Evolutionary conservation across 2,888 invertebrate species (phyloP), one percentile per base, ranked within the genome.

Genomic region (Nymphalis c-album): DNA sequence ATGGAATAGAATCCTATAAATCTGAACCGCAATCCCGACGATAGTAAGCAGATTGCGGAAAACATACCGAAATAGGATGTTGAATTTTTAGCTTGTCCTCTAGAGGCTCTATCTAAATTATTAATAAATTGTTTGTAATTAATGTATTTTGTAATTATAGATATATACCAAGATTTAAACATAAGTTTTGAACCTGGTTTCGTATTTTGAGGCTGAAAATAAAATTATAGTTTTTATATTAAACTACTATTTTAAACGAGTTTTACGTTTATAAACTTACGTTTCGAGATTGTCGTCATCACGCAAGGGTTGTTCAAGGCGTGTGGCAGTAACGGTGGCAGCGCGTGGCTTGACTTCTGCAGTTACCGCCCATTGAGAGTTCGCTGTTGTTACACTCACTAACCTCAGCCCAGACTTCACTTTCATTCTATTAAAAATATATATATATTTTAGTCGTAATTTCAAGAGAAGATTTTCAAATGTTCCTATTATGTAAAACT

Each of bases 361-460:
- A 26, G 96, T 96, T 75, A 98, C 95, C 77, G 96, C 97, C 98
- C 98, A 98, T 70, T 94, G 94, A 65, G 94, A 95, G 76, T 87
- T 95, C 78, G 93, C 95, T 85, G 96, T 94, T 62, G 96, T 95
- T 31, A 97, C 97, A 72, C 97, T 97, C 81, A 98, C 93, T 76
- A 98, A 94, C 72, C 96, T 94, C 68, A 98, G 90, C 0, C 98
- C 98, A 62, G 96, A 96, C 86, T 98, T 97, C 64, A 98, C 98
- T 74, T 97, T 95, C 73, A 97, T 97, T 84, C 98, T 98, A 90
- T 26, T 31, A 46, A 60, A 35, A 55, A 45, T n/a, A 22, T 17
- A 22, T 22, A 22, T 13, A 60, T 17, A 47, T 22, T 60, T 60
- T 7, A 67, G 53, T 26, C 7, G 2, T 55, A 63, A 67, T 22